Evolutionary conservation across 2,888 invertebrate genomes (phyloP).

Genomic region (Harpalus rufipes): DNA sequence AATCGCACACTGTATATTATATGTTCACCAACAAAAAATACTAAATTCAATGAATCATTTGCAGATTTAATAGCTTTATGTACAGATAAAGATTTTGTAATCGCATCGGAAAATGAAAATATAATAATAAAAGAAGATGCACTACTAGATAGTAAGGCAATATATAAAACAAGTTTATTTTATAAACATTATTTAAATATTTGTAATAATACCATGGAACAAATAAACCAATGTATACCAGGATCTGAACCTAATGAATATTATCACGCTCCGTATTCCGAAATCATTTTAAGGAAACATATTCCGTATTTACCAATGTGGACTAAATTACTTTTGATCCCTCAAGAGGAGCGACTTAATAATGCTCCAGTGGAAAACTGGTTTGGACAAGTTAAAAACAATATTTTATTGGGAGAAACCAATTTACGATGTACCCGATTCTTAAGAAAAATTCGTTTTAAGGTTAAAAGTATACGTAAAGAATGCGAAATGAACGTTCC

Average conservation of each 20-base stretch:
- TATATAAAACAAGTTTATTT: conserved; percentile 24
- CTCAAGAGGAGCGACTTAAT: not conserved
- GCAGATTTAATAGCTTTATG: not conserved
- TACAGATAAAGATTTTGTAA: not conserved
- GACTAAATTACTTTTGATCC: not conserved
- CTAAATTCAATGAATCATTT: not conserved
- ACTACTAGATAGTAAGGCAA: not conserved
- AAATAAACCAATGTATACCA: not conserved
- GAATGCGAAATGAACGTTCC: not conserved
- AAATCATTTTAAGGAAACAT: conserved; percentile 15
- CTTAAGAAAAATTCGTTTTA: not conserved
- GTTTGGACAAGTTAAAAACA: conserved; percentile 4
- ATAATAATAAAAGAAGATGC: not conserved
- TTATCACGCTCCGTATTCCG: not conserved
- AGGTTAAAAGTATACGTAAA: not conserved
- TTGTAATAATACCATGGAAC: not conserved
- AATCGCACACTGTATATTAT: not conserved
- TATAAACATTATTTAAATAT: conserved; percentile 10
- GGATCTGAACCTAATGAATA: not conserved
- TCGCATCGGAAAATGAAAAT: not conserved
- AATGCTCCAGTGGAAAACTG: conserved; percentile 10
- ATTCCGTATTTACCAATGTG: conserved; percentile 1
- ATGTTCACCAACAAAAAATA: not conserved
- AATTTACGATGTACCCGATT: not conserved
- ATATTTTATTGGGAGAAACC: not conserved